Percentiles rank a stretch among this genome's conserved stretches.
These are phyloP conservation scores for Macrotus californicus DNA, from an alignment of 2,113 vertebrate genomes.

Conservation along the genomic window DNA sequence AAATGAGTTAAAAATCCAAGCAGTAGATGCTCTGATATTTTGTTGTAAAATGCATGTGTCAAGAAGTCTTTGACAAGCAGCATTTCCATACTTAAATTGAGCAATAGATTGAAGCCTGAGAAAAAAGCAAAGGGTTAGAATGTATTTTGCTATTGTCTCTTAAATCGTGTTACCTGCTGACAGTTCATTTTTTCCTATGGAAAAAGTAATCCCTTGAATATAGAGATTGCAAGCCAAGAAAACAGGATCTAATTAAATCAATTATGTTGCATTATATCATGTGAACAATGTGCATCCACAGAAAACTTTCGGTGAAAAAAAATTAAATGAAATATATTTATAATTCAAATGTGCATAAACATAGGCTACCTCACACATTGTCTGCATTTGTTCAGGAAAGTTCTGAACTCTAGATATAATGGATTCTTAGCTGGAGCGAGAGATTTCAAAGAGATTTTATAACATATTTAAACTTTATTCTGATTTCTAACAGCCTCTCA, in stretches of 20 bases:
- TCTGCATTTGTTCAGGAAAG: conserved; percentile 5
- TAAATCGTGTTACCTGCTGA: conserved; percentile 75
- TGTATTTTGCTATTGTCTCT: conserved; percentile 59
- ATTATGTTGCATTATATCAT: conserved; percentile 73
- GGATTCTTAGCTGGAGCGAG: not conserved
- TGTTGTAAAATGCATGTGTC: conserved; percentile 70
- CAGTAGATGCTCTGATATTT: conserved; percentile 55
- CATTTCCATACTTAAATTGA: conserved; percentile 79
- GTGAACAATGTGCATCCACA: conserved; percentile 70
- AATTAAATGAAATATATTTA: conserved; percentile 74
- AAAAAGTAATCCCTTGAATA: conserved; percentile 76
- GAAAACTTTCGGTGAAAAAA: conserved; percentile 70
- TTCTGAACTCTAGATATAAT: conserved; percentile 27
- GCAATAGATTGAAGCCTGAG: conserved; percentile 68
- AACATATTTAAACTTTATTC: not conserved
- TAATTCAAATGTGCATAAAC: conserved; percentile 56
- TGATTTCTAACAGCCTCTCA: not conserved
- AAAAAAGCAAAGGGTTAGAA: conserved; percentile 45
- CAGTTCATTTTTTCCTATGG: conserved; percentile 67
- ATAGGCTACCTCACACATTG: conserved; percentile 59
- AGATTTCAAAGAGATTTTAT: not conserved
- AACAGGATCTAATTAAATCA: conserved; percentile 79
- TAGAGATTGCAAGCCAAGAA: conserved; percentile 62
- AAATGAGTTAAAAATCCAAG: conserved; percentile 76
- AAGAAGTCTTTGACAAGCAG: conserved; percentile 74